A percentile compares a stretch with the other conserved stretches of the same genome.
phyloP scores from a whole-genome alignment of 1,140 invertebrate genomes.

The Cataglyphis hispanica region DNA sequence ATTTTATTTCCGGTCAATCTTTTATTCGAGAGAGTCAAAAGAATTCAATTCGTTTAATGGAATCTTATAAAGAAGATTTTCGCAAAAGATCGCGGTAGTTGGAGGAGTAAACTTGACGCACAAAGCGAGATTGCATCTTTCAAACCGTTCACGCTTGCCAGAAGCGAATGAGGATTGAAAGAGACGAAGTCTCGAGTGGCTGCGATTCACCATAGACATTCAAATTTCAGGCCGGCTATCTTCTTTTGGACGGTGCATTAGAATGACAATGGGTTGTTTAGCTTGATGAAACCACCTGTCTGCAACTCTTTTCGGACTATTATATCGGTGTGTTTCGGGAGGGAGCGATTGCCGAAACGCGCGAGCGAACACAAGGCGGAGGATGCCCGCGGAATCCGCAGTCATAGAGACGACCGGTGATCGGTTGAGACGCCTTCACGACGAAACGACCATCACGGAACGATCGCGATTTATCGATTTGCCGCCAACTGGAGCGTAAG shows the following conservation, averaged over 20 bases:
- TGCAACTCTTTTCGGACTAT: background rate
- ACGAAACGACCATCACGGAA: background rate
- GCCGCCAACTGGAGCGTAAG: constrained; percentile 34
- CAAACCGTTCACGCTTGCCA: background rate
- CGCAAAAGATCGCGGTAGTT: constrained; percentile 4
- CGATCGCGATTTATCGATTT: background rate
- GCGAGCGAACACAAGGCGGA: background rate
- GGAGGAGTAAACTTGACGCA: background rate
- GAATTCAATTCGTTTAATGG: background rate
- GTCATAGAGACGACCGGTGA: background rate
- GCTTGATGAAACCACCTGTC: background rate
- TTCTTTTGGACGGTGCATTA: constrained; percentile 35
- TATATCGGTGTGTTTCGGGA: background rate
- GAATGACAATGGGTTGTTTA: constrained; percentile 57
- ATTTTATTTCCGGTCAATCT: background rate
- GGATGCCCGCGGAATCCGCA: constrained; percentile 21
- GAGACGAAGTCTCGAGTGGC: background rate
- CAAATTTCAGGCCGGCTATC: background rate
- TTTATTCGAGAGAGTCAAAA: constrained; percentile 26
- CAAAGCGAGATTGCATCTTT: background rate
- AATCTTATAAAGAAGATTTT: background rate
- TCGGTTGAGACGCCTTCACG: background rate
- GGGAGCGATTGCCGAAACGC: background rate
- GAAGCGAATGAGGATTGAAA: constrained; percentile 27
- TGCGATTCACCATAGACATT: background rate